Percentiles rank a stretch among this genome's conserved stretches.
These are phyloP conservation scores for Falco biarmicus DNA, from an alignment of 2,797 vertebrate species.

Conservation along the genomic window DNA sequence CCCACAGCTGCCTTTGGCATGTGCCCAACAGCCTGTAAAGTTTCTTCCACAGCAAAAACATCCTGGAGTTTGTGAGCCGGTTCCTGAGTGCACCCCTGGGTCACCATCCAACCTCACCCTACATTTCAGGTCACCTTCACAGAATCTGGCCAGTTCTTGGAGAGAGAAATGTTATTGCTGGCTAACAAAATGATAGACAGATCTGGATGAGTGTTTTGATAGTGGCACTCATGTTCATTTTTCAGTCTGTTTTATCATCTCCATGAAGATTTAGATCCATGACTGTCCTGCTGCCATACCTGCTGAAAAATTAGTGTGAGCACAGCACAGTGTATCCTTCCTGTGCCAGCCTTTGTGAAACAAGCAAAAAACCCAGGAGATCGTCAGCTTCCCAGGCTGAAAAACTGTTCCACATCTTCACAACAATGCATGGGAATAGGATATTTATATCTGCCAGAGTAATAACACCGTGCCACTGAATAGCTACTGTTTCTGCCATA, in stretches of 20 bases:
- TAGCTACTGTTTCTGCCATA: neutral
- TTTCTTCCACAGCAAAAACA: neutral
- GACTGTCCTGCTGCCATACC: neutral
- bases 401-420: neutral
- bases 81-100: neutral
- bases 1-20: neutral
- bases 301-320: neutral
- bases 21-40: neutral
- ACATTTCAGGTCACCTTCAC: neutral
- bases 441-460: neutral
- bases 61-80: neutral
- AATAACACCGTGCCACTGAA: neutral
- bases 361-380: neutral
- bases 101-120: neutral
- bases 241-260: slow-evolving; percentile 6
- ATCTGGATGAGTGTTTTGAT: neutral
- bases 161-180: neutral
- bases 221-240: neutral
- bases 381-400: neutral
- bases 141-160: neutral
- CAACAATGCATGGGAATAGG: neutral
- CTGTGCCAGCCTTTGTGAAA: neutral
- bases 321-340: neutral
- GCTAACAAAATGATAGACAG: neutral
- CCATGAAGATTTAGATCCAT: neutral